Evolutionary conservation across 1,140 invertebrate species (phyloP).

Genomic region (Calliphora vicina): DNA sequence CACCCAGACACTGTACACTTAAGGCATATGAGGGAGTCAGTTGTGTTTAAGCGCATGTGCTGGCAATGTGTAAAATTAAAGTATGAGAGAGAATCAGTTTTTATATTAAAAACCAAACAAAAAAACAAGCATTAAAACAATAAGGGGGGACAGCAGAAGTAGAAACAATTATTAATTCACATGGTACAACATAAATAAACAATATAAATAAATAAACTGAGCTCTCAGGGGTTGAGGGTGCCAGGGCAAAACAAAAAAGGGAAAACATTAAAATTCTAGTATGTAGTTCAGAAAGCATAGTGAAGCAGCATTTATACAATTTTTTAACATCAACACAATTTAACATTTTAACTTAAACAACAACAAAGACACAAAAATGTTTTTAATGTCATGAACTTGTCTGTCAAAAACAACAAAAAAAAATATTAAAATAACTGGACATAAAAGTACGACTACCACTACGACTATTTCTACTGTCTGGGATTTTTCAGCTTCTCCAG

Average conservation of each 20-base stretch:
- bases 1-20: not conserved
- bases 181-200: constrained; percentile 6
- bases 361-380: not conserved
- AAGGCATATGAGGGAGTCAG: not conserved
- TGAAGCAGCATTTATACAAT: not conserved
- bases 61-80: not conserved
- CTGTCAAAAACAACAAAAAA: constrained; percentile 13
- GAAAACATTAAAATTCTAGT: not conserved
- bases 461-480: not conserved
- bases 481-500: not conserved
- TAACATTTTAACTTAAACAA: not conserved
- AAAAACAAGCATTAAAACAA: not conserved
- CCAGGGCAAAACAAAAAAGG: not conserved
- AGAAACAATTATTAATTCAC: constrained; percentile 10
- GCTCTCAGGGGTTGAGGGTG: not conserved
- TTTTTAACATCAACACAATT: too few species aligned
- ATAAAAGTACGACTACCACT: not conserved
- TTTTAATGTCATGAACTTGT: constrained; percentile 16
- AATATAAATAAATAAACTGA: not conserved
- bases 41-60: not conserved
- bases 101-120: too few species aligned
- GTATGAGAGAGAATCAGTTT: not conserved
- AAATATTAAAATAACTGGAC: not conserved
- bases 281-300: not conserved
- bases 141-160: not conserved